Percentiles rank a stretch among this genome's conserved stretches.
Conservation (phyloP, 2,888 invertebrate genomes). For the Ernsta delagoae region DNA sequence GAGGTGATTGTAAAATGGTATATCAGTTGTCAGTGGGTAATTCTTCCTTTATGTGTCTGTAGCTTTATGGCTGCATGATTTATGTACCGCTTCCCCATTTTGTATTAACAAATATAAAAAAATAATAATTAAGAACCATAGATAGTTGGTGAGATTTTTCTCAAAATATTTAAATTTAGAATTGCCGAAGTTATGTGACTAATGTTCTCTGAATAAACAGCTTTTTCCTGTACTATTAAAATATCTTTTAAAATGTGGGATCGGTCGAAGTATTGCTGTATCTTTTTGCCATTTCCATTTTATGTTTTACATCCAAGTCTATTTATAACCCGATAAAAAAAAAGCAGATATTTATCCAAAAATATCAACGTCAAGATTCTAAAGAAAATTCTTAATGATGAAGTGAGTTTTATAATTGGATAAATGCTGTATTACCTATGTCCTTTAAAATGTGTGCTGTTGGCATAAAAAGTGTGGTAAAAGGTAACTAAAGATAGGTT, state of each 20-base stretch:
- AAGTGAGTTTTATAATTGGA: slow-evolving; percentile 20
- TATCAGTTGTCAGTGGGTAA: background rate
- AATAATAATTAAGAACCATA: background rate
- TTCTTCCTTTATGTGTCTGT: slow-evolving; percentile 17
- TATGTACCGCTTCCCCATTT: slow-evolving; percentile 33
- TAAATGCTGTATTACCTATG: slow-evolving; percentile 23
- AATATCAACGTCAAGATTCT: slow-evolving; percentile 31
- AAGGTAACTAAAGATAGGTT: too few relatives aligned
- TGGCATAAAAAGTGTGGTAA: slow-evolving; percentile 13
- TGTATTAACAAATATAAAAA: slow-evolving; percentile 5
- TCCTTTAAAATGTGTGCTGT: slow-evolving; percentile 13
- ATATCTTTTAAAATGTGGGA: slow-evolving; percentile 20
- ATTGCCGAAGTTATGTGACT: background rate
- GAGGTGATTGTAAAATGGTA: slow-evolving; percentile 33
- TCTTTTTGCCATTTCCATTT: slow-evolving; percentile 19
- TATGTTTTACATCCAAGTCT: slow-evolving; percentile 6
- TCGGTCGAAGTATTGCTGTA: slow-evolving; percentile 21
- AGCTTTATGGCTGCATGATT: slow-evolving; percentile 33
- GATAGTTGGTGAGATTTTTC: too few relatives aligned
- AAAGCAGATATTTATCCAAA: slow-evolving; percentile 36
- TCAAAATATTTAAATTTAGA: background rate
- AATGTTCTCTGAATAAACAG: background rate
- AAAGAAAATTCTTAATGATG: background rate
- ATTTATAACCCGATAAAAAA: too few relatives aligned
- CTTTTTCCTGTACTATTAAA: background rate